Conservation (phyloP, 2,113 vertebrate genomes). For the Helogale parvula region DNA sequence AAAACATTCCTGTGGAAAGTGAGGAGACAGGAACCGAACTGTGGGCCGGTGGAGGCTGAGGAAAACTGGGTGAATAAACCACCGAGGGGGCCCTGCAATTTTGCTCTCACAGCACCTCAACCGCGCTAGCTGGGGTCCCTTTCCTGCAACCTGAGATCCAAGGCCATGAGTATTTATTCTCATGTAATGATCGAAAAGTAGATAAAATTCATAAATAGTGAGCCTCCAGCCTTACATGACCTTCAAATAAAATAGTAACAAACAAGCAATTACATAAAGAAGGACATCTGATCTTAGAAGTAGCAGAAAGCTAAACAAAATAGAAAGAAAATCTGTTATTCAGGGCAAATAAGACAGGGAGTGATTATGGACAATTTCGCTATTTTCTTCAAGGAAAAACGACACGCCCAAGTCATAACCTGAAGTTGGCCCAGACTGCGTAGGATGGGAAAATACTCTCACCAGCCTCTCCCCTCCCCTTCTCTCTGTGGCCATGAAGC, state of each 20-base stretch:
- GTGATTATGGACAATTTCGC: background rate
- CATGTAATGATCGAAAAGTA: background rate
- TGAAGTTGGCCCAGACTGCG: background rate
- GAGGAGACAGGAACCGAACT: background rate
- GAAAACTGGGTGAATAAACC: background rate
- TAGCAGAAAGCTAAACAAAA: constrained; percentile 56
- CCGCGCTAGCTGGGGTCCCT: background rate
- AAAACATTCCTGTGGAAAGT: background rate
- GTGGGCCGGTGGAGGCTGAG: fast-evolving
- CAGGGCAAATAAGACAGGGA: background rate
- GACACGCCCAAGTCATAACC: background rate
- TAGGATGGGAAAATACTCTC: background rate
- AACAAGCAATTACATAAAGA: constrained; percentile 57
- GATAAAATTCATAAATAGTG: constrained; percentile 54
- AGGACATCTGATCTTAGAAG: constrained; percentile 42
- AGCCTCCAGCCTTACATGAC: background rate
- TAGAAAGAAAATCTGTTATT: constrained; percentile 31
- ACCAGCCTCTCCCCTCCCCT: background rate
- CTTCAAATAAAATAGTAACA: constrained; percentile 27
- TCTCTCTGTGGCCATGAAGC: background rate
- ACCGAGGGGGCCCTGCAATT: background rate
- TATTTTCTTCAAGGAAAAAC: constrained; percentile 33
- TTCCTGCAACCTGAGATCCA: constrained; percentile 34
- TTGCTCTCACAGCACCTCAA: constrained; percentile 4
- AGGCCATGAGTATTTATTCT: constrained; percentile 36